phyloP scores from a whole-genome alignment of 2,113 vertebrate genomes.

The Platysternon megacephalum region DNA sequence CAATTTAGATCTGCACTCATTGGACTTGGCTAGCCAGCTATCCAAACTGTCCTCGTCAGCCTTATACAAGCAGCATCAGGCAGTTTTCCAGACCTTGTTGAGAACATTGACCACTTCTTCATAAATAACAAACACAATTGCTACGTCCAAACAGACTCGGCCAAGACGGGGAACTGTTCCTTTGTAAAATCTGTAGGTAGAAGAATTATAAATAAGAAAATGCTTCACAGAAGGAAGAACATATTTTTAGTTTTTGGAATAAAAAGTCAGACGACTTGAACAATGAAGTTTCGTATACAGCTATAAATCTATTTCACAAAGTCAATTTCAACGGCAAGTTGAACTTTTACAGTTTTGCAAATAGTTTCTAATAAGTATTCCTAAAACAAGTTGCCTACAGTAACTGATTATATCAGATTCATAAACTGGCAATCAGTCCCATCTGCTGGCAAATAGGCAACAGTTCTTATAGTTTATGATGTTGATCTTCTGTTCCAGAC shows the following conservation, averaged over 20 bases:
- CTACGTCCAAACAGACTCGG: conserved; percentile 78
- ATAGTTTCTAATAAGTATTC: not conserved
- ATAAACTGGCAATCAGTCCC: not conserved
- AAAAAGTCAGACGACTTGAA: not conserved
- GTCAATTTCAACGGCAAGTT: not conserved
- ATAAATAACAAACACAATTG: conserved; percentile 82
- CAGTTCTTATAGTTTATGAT: not conserved
- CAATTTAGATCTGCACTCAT: not conserved
- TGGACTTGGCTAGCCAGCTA: not conserved
- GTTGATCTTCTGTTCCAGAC: not conserved
- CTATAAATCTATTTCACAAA: not conserved
- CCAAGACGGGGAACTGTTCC: conserved; percentile 78
- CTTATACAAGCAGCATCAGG: conserved; percentile 48
- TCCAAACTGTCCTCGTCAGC: not conserved
- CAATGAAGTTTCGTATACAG: not conserved
- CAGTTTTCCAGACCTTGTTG: conserved; percentile 80
- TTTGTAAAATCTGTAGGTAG: conserved; percentile 78
- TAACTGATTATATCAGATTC: not conserved
- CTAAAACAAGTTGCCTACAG: not conserved
- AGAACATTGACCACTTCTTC: conserved; percentile 82
- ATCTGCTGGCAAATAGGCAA: not conserved
- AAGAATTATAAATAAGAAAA: not conserved
- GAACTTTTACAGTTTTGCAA: not conserved
- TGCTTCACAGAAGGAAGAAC: not conserved
- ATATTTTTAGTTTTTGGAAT: not conserved